A percentile compares a stretch with the other conserved stretches of the same genome.
These are phyloP conservation scores for Nipponia nippon DNA, from an alignment of 2,113 vertebrate genomes.

Conservation along the genomic window DNA sequence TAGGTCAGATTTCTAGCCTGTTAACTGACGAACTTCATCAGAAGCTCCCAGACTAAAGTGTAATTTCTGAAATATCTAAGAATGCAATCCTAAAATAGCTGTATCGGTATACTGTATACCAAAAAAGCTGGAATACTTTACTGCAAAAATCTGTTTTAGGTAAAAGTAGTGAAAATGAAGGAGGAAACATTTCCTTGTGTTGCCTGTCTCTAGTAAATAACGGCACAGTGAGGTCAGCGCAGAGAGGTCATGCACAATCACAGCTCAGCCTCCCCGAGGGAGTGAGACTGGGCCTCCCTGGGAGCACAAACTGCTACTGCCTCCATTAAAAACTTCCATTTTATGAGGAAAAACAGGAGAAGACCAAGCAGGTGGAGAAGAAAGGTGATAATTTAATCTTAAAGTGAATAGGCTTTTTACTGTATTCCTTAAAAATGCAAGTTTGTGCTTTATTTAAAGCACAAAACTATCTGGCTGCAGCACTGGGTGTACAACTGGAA, in stretches of 20 bases:
- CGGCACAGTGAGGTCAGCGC: background rate
- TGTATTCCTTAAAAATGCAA: background rate
- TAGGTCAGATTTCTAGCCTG: constrained; percentile 21
- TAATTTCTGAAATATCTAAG: background rate
- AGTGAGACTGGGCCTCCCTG: fast-evolving
- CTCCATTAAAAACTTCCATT: background rate
- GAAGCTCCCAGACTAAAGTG: background rate
- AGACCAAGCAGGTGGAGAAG: background rate
- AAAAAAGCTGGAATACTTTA: background rate
- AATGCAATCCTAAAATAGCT: background rate
- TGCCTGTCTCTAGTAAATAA: background rate
- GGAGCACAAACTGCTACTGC: background rate
- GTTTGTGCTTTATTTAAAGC: background rate
- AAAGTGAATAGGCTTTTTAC: background rate
- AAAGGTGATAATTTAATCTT: background rate
- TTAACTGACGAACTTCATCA: constrained; percentile 21
- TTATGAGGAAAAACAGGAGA: background rate
- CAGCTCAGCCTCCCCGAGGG: background rate
- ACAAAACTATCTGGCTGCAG: background rate
- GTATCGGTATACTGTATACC: background rate
- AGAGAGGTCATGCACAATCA: background rate
- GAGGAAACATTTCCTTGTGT: background rate
- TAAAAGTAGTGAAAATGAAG: background rate
- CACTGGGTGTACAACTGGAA: background rate
- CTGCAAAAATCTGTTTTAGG: background rate